phyloP scores from a whole-genome alignment of 2,113 vertebrate species.

The Bubo scandiacus region DNA sequence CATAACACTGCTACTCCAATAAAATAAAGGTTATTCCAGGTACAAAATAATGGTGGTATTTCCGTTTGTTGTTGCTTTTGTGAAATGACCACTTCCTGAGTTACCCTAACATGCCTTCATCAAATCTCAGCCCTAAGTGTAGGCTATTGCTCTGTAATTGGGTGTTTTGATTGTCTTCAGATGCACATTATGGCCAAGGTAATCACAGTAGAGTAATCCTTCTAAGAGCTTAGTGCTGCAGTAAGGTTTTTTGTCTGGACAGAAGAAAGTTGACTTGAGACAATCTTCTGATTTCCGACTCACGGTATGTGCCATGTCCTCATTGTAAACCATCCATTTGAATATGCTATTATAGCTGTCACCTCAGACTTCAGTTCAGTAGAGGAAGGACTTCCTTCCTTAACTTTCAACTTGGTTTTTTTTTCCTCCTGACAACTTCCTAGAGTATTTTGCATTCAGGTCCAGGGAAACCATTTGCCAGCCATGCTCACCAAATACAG shows the following conservation, averaged over 20 bases:
- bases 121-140: not conserved
- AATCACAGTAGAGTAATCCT: slow-evolving; percentile 1
- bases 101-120: not conserved
- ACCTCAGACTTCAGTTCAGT: not conserved
- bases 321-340: not conserved
- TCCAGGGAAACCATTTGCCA: not conserved
- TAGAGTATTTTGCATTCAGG: not conserved
- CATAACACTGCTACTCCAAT: not conserved
- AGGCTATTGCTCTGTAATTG: not conserved
- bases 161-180: not conserved
- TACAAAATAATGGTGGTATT: not conserved
- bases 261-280: not conserved
- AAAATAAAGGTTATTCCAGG: not conserved
- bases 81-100: not conserved
- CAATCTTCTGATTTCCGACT: not conserved
- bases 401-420: not conserved
- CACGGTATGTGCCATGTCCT: not conserved
- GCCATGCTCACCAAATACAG: not conserved
- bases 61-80: not conserved
- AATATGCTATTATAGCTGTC: not conserved
- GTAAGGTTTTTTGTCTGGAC: not conserved
- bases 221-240: not conserved
- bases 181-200: not conserved
- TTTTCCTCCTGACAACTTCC: not conserved
- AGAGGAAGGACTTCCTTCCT: not conserved